Percentiles rank a stretch among this genome's conserved stretches.
These are phyloP conservation scores for Laothoe populi DNA, from an alignment of 2,888 invertebrate genomes.

Conservation along the genomic window DNA sequence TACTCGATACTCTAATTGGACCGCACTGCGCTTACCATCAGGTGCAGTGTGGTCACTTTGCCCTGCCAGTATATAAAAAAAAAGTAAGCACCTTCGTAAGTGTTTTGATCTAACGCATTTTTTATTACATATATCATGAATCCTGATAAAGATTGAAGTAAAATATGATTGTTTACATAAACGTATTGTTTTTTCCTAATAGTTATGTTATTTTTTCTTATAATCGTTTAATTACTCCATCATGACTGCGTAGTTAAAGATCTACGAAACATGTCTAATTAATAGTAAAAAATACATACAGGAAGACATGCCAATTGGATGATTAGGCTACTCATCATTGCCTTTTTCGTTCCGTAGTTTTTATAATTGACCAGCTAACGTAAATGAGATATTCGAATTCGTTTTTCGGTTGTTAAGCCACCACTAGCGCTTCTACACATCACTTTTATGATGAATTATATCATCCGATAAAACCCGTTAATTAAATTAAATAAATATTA, in stretches of 20 bases:
- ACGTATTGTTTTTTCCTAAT: conserved; percentile 9
- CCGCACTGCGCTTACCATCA: too few species aligned
- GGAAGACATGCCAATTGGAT: conserved; percentile 15
- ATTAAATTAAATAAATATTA: background rate
- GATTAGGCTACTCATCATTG: conserved; percentile 13
- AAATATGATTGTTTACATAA: conserved; percentile 10
- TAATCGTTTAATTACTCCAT: conserved; percentile 15
- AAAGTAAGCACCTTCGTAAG: too few species aligned
- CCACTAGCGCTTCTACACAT: too few species aligned
- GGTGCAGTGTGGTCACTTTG: too few species aligned
- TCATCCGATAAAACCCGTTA: too few species aligned
- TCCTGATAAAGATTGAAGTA: conserved; percentile 29
- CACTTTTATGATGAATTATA: too few species aligned
- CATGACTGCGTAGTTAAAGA: conserved; percentile 29
- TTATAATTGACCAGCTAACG: background rate
- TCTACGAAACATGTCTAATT: conserved; percentile 20
- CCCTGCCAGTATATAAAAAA: too few species aligned
- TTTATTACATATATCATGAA: conserved; percentile 40
- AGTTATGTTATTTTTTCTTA: background rate
- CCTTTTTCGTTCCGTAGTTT: conserved; percentile 11
- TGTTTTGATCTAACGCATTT: conserved; percentile 44
- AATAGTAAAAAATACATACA: conserved; percentile 14
- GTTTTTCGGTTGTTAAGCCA: too few species aligned
- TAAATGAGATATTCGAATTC: background rate
- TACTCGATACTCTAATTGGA: too few species aligned